These are phyloP conservation scores for Calyptommatus sinebrachiatus DNA, from an alignment of 2,113 vertebrate genomes.

Conservation along the genomic window DNA sequence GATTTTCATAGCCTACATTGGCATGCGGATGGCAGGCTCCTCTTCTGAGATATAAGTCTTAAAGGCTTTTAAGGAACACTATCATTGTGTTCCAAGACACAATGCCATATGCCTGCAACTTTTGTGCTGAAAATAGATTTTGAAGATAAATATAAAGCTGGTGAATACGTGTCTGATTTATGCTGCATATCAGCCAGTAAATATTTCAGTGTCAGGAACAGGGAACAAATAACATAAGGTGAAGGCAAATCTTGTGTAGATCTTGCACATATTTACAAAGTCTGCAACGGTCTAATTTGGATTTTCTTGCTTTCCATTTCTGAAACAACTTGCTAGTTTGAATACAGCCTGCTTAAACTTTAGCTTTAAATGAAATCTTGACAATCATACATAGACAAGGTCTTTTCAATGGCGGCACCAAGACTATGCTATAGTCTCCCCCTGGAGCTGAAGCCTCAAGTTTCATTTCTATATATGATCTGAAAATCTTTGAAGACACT, in stretches of 20 bases:
- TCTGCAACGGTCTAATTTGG: not conserved
- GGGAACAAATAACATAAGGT: not conserved
- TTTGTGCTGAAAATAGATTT: constrained; percentile 5
- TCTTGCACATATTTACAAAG: not conserved
- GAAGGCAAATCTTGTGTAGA: constrained; percentile 14
- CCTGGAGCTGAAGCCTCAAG: no score
- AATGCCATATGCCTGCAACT: constrained; percentile 19
- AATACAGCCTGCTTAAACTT: no score
- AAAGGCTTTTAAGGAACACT: constrained; percentile 19
- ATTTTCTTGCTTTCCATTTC: not conserved
- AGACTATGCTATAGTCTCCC: no score
- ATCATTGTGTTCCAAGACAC: constrained; percentile 14
- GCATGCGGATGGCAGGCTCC: no score
- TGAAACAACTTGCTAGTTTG: not conserved
- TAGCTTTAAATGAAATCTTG: no score
- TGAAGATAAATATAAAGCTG: constrained; percentile 21
- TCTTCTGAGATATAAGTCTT: no score
- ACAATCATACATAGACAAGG: no score
- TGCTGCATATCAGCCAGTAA: not conserved
- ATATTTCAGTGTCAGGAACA: constrained; percentile 22
- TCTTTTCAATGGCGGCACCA: no score
- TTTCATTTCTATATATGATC: no score
- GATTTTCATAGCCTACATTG: no score
- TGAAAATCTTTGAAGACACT: no score
- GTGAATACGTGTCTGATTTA: constrained; percentile 18